Base-by-base conservation (phyloP, 2,113 vertebrate species). In the Lethenteron camtschaticum region DNA sequence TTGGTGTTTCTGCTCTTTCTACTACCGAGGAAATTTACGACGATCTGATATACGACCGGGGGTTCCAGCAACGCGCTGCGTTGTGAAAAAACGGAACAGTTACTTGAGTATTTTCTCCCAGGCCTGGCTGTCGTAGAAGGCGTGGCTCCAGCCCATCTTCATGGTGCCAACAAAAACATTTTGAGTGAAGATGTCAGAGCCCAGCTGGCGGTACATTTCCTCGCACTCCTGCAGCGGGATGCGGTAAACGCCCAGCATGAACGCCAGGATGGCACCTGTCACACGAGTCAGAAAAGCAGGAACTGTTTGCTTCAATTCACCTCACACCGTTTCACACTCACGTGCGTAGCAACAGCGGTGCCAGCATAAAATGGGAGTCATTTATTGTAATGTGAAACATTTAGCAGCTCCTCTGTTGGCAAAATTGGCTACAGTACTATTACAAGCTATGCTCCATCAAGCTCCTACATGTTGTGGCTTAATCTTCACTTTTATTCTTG, bases 111-210 rank as follows among this genome's bases (percentile, higher is more conserved):
- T 82, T 75, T 83, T 88, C 78, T 97, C 92, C 92, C 92, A 97
- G 56, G 82, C 79, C 75, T 94, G 83, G 68, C 88, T 95, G 79
- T 96, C 87, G 75, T 97, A 97, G 79, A 91, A 96, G 71, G 90
- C 91, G 1, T 97, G 91, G 77, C 77, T 97, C 92, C 92, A 97
- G 73, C 90, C 87, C 92, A 96, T 97, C 81, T 97, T 97, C 74
- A 95, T 81, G 1, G 91, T 92, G 73, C 92, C 92, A 68, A 97
- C 82, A 72, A 97, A 87, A 73, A 94, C 84, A 56, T 96, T 96
- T 79, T 94, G 92, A 76, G 89, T 94, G 79, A 97, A 97, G 69
- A 97, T 81, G 71, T 95, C 90, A 9, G 86, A 86, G 75, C 90
- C 90, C 76, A 97, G 75, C 74, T 86, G 92, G 73, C 79, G 83